A percentile compares a stretch with the other conserved stretches of the same genome.
These are phyloP conservation scores for Pristionchus arcanus DNA, from an alignment of 2,888 invertebrate genomes.

Conservation along the genomic window DNA sequence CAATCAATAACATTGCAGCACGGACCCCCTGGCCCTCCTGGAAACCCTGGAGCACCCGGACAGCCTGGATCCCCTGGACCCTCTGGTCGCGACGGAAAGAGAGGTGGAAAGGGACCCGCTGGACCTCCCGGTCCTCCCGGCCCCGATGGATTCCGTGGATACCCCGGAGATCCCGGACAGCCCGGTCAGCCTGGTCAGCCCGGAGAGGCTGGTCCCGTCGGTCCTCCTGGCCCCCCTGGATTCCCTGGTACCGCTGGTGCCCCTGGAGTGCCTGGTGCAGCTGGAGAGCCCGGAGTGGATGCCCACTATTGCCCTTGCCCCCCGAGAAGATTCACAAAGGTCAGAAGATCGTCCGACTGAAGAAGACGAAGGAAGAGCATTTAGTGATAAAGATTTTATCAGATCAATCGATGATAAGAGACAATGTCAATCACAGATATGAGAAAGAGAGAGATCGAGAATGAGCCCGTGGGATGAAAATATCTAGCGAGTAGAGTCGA, in stretches of 20 bases:
- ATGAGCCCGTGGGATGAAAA: conserved; percentile 2
- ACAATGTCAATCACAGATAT: conserved; percentile 25
- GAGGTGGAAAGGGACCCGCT: conserved; percentile 53
- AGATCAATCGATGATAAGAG: conserved; percentile 21
- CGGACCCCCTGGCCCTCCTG: conserved; percentile 53
- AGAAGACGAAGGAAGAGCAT: background rate
- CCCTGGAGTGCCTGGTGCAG: conserved; percentile 17
- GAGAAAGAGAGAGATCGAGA: background rate
- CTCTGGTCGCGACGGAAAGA: conserved; percentile 51
- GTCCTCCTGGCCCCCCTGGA: conserved; percentile 50
- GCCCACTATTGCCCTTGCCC: conserved; percentile 56
- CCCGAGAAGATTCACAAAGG: conserved; percentile 47
- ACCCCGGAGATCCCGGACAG: conserved; percentile 52
- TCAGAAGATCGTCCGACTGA: conserved; percentile 37
- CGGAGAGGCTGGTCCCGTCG: conserved; percentile 41
- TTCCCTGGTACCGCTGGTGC: conserved; percentile 40
- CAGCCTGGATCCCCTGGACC: conserved; percentile 42
- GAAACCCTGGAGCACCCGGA: conserved; percentile 50
- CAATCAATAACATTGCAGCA: conserved; percentile 32
- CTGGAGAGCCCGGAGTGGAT: conserved; percentile 52
- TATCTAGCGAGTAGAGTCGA: background rate
- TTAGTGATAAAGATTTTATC: conserved; percentile 32
- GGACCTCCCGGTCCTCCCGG: conserved; percentile 54
- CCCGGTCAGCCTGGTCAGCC: conserved; percentile 54
- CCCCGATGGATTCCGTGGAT: conserved; percentile 40